Percentiles rank a stretch among this genome's conserved stretches.
phyloP scores from a whole-genome alignment of 2,113 vertebrate genomes.

The Eudyptes chrysolophus region DNA sequence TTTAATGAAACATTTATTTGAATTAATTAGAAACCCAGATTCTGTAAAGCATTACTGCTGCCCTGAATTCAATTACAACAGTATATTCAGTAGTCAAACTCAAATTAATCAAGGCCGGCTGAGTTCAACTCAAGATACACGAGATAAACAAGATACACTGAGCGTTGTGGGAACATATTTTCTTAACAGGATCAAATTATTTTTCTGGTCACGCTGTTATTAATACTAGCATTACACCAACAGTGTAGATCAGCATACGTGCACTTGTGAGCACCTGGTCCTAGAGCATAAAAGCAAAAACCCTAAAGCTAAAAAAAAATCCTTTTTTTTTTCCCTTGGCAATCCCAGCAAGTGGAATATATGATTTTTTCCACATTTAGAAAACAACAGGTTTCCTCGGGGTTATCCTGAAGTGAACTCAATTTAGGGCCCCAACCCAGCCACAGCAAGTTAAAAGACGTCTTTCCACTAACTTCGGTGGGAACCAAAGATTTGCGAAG shows the following conservation, averaged over 20 bases:
- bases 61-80: background rate
- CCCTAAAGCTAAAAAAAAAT: background rate
- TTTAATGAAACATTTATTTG: background rate
- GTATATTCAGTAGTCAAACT: background rate
- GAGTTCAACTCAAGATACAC: background rate
- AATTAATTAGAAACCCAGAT: background rate
- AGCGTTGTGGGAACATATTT: background rate
- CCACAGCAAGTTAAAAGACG: background rate
- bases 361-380: background rate
- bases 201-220: background rate
- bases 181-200: background rate
- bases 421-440: background rate
- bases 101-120: background rate
- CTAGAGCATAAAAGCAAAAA: background rate
- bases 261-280: background rate
- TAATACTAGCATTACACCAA: background rate
- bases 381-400: background rate
- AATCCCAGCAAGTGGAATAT: background rate
- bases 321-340: background rate
- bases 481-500: background rate
- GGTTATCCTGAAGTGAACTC: constrained; percentile 36
- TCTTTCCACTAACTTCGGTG: background rate
- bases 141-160: background rate
- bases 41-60: background rate
- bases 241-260: accelerated